Evolutionary conservation across 2,797 vertebrate genomes (phyloP), one percentile per base, ranked within the genome.

Genomic region (Acrocephalus scirpaceus): DNA sequence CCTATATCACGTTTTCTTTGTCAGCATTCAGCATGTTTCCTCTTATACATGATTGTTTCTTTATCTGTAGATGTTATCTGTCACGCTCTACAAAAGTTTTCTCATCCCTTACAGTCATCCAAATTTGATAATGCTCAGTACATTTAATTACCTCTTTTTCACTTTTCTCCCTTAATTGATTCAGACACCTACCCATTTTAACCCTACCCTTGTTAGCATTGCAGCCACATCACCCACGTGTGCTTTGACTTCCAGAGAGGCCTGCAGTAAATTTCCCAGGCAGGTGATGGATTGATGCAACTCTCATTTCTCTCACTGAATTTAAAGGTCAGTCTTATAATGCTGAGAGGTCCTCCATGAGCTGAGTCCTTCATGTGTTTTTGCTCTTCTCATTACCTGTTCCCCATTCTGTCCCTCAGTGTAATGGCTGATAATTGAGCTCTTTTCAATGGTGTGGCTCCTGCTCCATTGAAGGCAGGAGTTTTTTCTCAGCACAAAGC

Each of bases 401-500:
- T 86, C 90, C 85, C 45, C 38, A 26, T 45, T 93, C 73, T 73
- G n/a, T 64, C 70, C 80, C 64, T 13, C 74, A 23, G 50, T 15
- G 65, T 95, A 93, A 94, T 79, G 83, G 74, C 73, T 87, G 69
- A 95, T 95, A 94, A 96, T 92, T 89, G 72, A 3, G 2, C 53
- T 74, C 47, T 88, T 92, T 93, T 89, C 92, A 85, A 7, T 73
- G 88, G 38, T 74, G 17, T 71, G 54, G 82, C 86, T 95, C 84
- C 71, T 10, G 58, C 77, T 82, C 90, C 83, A 45, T 71, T 93
- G 94, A 94, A 96, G 50, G 66, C 82, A 88, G 86, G 60, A 76
- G 81, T 58, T 94, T 95, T 88, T 94, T 89, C 93, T 89, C 91
- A 90, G 87, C 88, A 88, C 74, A 95, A 90, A 29, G 79, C 92